A percentile compares a stretch with the other conserved stretches of the same genome.
Evolutionary conservation across 2,113 vertebrate species (phyloP).

Genomic region (Perca fluviatilis): DNA sequence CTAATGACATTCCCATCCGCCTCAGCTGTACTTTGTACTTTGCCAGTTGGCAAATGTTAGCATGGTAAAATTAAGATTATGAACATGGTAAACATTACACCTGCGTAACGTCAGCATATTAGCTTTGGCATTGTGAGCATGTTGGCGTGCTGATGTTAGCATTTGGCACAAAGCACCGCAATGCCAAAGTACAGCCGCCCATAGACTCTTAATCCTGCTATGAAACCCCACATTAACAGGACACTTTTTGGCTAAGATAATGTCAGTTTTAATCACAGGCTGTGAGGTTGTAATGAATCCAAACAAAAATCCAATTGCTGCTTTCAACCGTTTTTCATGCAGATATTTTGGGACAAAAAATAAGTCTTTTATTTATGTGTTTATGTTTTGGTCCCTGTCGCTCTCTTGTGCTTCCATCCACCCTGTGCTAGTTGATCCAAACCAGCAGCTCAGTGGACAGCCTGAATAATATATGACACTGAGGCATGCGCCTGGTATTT

Average conservation of each 20-base stretch:
- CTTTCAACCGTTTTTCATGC: not conserved
- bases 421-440: constrained; percentile 43
- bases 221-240: not conserved
- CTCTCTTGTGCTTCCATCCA: not conserved
- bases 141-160: not conserved
- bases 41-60: too few relatives aligned
- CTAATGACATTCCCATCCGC: not conserved
- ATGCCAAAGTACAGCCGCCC: not conserved
- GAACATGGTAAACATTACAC: not conserved
- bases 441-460: constrained; percentile 32
- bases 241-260: not conserved
- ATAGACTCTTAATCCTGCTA: not conserved
- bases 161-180: not conserved
- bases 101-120: not conserved
- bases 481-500: constrained; percentile 27
- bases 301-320: not conserved
- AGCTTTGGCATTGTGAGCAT: not conserved
- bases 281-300: not conserved
- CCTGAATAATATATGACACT: constrained; percentile 63
- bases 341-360: not conserved
- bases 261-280: not conserved
- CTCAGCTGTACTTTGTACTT: not conserved
- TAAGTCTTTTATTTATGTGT: not conserved
- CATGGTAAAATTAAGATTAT: not conserved
- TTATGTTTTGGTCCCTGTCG: not conserved